Evolutionary conservation across 2,113 vertebrate species (phyloP), one percentile per base, ranked within the genome.

Genomic region (Fulmarus glacialis): DNA sequence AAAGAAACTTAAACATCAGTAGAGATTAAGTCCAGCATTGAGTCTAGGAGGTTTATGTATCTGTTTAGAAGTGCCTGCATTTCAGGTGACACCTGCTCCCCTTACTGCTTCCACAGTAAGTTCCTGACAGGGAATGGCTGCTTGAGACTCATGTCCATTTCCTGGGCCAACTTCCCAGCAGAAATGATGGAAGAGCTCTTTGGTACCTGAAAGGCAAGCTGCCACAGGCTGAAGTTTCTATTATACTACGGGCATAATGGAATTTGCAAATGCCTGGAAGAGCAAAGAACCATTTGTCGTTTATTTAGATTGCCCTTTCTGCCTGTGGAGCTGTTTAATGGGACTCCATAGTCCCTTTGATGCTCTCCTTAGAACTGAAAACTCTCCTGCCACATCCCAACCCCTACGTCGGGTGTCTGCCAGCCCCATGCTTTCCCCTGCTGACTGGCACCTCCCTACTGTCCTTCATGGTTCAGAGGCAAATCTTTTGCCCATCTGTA

Each of bases 211-310:
- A 78, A 72, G 27, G 47, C 75, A 92, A 78, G 36, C 50, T 64
- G 36, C 34, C 40, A 63, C 21, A 67, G 45, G 19, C 27, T 78
- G n/a, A 50, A 67, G 11, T 74, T 87, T 50, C 36, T 24, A 2
- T 82, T 50, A 42, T 36, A 34, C 11, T 1, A 0, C 10, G 9
- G 22, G 3, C 14, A 19, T 23, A 79, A 67, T 9, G 23, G 47
- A 75, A 79, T 93, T 90, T 90, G 29, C 64, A 85, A 85, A 72
- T 38, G 43, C 26, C 34, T 84, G 40, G 6, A 26, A 82, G 50
- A 87, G 30, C 17, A 43, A 67, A 81, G n/a, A 32, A 63, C 6
- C 9, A 29, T 72, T 89, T 82, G 4, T 38, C 9, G 15, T 63
- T 82, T 60, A 42, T 71, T 79, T 59, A 81, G 32, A 24, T 70